Conservation (phyloP, 2,797 vertebrate genomes). For the Ispidina lecontei region DNA sequence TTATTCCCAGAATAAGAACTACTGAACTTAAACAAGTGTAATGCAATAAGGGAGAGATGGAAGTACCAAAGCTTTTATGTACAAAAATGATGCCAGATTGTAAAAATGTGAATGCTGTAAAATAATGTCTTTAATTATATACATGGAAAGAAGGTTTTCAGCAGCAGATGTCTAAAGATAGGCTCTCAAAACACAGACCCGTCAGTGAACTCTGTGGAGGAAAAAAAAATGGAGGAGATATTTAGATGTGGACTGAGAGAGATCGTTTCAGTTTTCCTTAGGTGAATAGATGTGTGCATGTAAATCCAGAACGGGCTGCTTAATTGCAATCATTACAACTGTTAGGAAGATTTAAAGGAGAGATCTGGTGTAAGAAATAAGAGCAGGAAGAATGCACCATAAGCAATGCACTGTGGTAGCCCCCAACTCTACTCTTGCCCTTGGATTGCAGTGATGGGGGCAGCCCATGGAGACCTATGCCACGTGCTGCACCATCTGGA, state of each 20-base stretch:
- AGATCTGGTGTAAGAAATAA: not conserved
- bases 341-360: not conserved
- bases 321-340: not conserved
- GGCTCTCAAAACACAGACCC: not conserved
- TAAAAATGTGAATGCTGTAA: conserved; percentile 62
- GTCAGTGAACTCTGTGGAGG: not conserved
- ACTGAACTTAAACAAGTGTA: conserved; percentile 46
- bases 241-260: not conserved
- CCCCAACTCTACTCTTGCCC: not conserved
- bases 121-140: conserved; percentile 70
- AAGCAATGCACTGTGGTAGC: not conserved
- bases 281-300: not conserved
- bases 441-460: not conserved
- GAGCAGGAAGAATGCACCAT: not conserved
- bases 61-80: conserved; percentile 52
- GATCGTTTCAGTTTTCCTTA: not conserved
- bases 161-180: conserved; percentile 35
- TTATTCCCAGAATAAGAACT: conserved; percentile 64
- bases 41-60: conserved; percentile 43
- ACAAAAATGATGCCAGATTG: conserved; percentile 55
- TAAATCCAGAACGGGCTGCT: not conserved
- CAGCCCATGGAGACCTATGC: rapidly evolving
- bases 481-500: not conserved
- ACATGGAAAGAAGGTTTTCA: conserved; percentile 15
- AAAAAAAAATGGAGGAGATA: not conserved